A percentile compares a stretch with the other conserved stretches of the same genome.
Conservation (phyloP, 1,140 invertebrate genomes). For the Caenorhabditis remanei region DNA sequence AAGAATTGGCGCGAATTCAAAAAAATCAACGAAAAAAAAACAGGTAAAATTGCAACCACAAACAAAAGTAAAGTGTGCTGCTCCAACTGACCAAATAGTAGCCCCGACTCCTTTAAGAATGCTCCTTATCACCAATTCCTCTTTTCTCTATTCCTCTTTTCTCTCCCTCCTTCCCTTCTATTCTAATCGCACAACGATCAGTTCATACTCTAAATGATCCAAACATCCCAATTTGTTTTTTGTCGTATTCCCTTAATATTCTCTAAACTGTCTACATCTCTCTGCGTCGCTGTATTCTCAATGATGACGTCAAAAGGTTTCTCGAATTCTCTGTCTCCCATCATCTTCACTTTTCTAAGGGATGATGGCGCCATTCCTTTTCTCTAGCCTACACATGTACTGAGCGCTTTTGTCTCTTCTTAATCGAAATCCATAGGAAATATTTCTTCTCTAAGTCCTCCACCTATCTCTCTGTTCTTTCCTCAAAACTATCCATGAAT, state of each 20-base stretch:
- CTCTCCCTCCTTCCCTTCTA: neutral
- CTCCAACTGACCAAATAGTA: neutral
- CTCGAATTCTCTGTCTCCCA: neutral
- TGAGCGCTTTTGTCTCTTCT: neutral
- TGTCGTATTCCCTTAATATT: neutral
- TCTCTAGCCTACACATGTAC: constrained; percentile 19
- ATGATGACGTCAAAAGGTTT: neutral
- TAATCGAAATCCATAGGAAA: constrained; percentile 3
- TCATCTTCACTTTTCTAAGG: neutral
- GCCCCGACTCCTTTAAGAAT: neutral
- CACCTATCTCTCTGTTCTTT: neutral
- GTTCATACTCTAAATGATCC: neutral
- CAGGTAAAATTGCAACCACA: no score
- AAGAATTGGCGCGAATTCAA: no score
- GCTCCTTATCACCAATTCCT: neutral
- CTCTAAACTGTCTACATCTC: neutral
- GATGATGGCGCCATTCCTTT: neutral
- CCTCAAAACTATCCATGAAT: neutral
- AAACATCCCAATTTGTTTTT: neutral
- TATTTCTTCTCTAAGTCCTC: constrained; percentile 19
- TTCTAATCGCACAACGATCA: neutral
- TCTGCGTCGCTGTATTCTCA: neutral
- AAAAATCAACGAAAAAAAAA: no score
- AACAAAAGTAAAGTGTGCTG: neutral
- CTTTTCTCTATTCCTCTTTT: neutral